Conservation (phyloP, 2,888 invertebrate species). For the Chorisops tibialis region DNA sequence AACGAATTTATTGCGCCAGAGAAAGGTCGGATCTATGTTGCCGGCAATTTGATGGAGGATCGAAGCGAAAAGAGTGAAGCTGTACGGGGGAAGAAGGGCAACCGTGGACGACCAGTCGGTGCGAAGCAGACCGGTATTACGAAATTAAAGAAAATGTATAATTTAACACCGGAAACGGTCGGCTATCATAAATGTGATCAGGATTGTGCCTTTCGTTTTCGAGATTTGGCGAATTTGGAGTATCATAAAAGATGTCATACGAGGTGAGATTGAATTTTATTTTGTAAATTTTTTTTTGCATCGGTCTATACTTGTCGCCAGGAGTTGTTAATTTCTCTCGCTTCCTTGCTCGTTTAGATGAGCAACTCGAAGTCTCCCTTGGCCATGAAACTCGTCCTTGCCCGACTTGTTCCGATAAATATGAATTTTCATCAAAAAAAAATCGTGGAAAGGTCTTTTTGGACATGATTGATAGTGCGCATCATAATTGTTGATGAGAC, state of each 20-base stretch:
- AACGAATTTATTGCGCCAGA: constrained; percentile 36
- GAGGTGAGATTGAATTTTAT: constrained; percentile 32
- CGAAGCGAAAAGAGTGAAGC: constrained; percentile 14
- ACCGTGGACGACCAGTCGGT: constrained; percentile 48
- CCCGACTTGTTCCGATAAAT: too few relatives aligned
- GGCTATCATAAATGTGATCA: constrained; percentile 44
- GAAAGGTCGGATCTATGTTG: constrained; percentile 48
- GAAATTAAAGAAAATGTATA: constrained; percentile 37
- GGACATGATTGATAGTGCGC: too few relatives aligned
- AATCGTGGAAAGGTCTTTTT: too few relatives aligned
- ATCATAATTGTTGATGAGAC: too few relatives aligned
- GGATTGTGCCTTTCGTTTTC: constrained; percentile 49
- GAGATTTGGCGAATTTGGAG: constrained; percentile 42
- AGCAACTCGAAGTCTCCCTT: too few relatives aligned
- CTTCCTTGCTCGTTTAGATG: too few relatives aligned
- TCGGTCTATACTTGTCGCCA: background rate
- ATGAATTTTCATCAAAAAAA: too few relatives aligned
- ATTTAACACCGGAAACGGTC: constrained; percentile 33
- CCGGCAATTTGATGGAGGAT: constrained; percentile 46
- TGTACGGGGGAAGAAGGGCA: constrained; percentile 3
- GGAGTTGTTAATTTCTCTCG: background rate
- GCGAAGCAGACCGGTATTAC: constrained; percentile 45
- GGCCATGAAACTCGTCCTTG: too few relatives aligned
- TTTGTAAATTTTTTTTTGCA: background rate
- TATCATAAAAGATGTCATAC: constrained; percentile 49